Evolutionary conservation across 1,140 invertebrate genomes (phyloP).

Genomic region (Drosophila mauritiana): DNA sequence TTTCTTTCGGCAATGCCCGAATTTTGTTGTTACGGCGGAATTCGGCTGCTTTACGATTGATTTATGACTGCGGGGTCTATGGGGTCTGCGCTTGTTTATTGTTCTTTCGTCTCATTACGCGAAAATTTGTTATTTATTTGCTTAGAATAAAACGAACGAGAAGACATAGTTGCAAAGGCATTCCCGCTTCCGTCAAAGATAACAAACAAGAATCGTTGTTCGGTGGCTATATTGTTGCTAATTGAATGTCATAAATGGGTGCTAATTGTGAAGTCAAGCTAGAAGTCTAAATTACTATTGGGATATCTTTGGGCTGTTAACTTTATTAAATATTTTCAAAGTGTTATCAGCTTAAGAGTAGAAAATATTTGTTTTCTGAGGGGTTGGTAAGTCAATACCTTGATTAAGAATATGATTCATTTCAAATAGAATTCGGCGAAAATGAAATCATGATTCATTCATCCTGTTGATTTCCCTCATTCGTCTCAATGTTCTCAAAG

Average conservation of each 20-base stretch:
- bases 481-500: neutral
- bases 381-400: neutral
- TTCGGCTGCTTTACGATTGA: constrained; percentile 42
- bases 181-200: constrained; percentile 6
- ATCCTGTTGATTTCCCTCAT: constrained; percentile 38
- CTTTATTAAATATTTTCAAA: constrained; percentile 8
- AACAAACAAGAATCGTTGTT: constrained; percentile 56
- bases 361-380: neutral
- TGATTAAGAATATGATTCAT: constrained; percentile 6
- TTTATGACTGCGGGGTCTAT: constrained; percentile 26
- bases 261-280: constrained; percentile 43
- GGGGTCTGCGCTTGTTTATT: constrained; percentile 36
- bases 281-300: constrained; percentile 8
- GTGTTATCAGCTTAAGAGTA: neutral
- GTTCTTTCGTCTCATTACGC: constrained; percentile 46
- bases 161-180: constrained; percentile 33
- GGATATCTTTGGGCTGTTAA: constrained; percentile 3
- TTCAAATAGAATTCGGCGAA: neutral
- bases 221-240: constrained; percentile 45
- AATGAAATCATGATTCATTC: constrained; percentile 26
- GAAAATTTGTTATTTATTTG: constrained; percentile 50
- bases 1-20: constrained; percentile 4
- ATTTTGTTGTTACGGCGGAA: constrained; percentile 25
- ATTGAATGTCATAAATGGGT: constrained; percentile 48
- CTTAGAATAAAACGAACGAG: constrained; percentile 12